Evolutionary conservation across 2,113 vertebrate species (phyloP).

Genomic region (Brachirus orientalis): DNA sequence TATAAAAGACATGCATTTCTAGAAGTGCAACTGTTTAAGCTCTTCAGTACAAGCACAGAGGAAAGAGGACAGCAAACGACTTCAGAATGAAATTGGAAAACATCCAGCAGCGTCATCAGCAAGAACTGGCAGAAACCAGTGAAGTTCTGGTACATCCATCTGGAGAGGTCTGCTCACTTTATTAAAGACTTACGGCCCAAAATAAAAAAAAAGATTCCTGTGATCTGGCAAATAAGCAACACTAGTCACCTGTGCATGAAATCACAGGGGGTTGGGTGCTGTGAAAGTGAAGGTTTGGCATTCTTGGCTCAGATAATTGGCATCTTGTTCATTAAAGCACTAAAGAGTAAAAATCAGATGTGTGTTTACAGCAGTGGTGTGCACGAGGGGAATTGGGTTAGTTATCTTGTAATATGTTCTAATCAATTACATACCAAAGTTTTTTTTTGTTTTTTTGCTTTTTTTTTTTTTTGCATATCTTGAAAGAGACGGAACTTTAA

Average conservation of each 20-base stretch:
- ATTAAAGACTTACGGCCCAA: too few relatives aligned
- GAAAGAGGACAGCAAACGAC: not conserved
- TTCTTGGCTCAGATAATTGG: too few relatives aligned
- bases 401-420: too few relatives aligned
- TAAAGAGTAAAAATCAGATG: too few relatives aligned
- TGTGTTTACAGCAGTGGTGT: too few relatives aligned
- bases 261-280: not conserved
- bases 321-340: too few relatives aligned
- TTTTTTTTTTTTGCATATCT: too few relatives aligned
- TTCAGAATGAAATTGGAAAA: not conserved
- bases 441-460: too few relatives aligned
- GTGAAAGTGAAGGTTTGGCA: not conserved
- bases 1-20: not conserved
- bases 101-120: not conserved
- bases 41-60: not conserved
- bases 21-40: constrained; percentile 24
- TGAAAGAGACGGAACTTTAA: too few relatives aligned
- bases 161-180: not conserved
- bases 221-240: not conserved
- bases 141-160: not conserved
- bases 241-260: not conserved
- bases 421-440: too few relatives aligned
- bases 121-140: not conserved
- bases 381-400: too few relatives aligned
- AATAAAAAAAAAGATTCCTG: not conserved